phyloP scores from a whole-genome alignment of 2,888 invertebrate genomes.

The Leptinotarsa rubiginosa region DNA sequence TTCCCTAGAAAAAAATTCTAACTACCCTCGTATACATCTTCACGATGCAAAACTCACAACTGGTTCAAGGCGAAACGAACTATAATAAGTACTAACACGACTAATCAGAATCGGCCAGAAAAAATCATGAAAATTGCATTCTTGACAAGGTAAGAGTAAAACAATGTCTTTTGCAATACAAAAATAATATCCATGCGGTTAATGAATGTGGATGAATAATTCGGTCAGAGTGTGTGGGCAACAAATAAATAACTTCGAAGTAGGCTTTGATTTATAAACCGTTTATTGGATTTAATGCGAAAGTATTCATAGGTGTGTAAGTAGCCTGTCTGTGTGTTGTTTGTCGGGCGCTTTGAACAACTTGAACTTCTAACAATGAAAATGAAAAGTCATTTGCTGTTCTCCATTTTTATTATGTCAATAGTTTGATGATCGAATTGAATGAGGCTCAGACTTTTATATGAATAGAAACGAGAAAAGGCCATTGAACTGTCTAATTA shows the following conservation, averaged over 20 bases:
- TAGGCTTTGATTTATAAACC: conserved; percentile 14
- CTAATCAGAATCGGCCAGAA: conserved; percentile 7
- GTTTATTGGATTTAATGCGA: background rate
- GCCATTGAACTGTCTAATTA: too few relatives aligned
- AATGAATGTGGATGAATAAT: conserved; percentile 4
- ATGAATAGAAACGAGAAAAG: too few relatives aligned
- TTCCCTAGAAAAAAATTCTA: background rate
- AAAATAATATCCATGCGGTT: conserved; percentile 11
- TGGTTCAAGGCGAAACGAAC: conserved; percentile 36
- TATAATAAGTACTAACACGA: conserved; percentile 24
- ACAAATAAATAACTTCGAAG: conserved; percentile 2
- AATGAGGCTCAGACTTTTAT: background rate
- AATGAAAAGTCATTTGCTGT: background rate
- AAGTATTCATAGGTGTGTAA: conserved; percentile 14
- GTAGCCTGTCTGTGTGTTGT: background rate
- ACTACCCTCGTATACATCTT: background rate
- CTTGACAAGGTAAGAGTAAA: conserved; percentile 40
- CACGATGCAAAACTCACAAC: conserved; percentile 6
- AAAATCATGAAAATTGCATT: conserved; percentile 30
- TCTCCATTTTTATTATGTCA: background rate
- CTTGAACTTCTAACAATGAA: background rate
- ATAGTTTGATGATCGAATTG: background rate
- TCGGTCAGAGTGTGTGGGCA: conserved; percentile 4
- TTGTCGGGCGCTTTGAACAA: background rate
- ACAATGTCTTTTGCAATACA: conserved; percentile 34